A percentile compares a stretch with the other conserved stretches of the same genome.
Evolutionary conservation across 2,113 vertebrate species (phyloP).

Genomic region (Mormyrus lacerda): DNA sequence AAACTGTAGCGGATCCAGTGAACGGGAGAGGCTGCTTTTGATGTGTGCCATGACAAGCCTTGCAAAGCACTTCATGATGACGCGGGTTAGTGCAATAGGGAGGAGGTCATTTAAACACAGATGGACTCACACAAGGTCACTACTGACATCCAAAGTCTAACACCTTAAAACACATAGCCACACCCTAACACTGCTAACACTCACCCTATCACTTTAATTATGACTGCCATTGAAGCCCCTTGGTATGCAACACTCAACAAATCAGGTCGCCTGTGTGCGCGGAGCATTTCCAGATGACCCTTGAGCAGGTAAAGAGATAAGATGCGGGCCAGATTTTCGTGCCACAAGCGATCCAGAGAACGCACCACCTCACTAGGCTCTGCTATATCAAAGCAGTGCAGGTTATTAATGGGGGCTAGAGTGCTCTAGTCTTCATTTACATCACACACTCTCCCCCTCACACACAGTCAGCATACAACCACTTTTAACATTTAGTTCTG

Average conservation of each 20-base stretch:
- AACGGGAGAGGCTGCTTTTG: no score
- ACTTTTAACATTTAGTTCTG: constrained; percentile 38
- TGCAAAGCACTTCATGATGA: no score
- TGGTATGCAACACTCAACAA: background rate
- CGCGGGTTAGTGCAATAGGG: no score
- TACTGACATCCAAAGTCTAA: background rate
- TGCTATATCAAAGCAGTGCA: constrained; percentile 60
- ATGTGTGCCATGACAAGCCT: no score
- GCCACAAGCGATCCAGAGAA: constrained; percentile 52
- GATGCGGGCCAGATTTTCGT: constrained; percentile 49
- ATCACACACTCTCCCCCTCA: constrained; percentile 35
- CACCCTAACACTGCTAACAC: background rate
- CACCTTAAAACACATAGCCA: background rate
- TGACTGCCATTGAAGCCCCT: background rate
- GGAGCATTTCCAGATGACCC: constrained; percentile 40
- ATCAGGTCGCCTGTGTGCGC: background rate
- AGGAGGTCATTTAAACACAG: no score
- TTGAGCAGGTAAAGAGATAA: constrained; percentile 61
- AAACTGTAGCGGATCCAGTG: no score
- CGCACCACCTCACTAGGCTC: constrained; percentile 41
- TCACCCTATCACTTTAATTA: background rate
- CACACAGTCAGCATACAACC: constrained; percentile 41
- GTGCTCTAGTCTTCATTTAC: constrained; percentile 49
- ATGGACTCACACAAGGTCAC: background rate
- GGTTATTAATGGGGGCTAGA: constrained; percentile 50